A percentile compares a stretch with the other conserved stretches of the same genome.
Conservation (phyloP, 1,140 invertebrate genomes). For the Cyrtorhinus lividipennis region DNA sequence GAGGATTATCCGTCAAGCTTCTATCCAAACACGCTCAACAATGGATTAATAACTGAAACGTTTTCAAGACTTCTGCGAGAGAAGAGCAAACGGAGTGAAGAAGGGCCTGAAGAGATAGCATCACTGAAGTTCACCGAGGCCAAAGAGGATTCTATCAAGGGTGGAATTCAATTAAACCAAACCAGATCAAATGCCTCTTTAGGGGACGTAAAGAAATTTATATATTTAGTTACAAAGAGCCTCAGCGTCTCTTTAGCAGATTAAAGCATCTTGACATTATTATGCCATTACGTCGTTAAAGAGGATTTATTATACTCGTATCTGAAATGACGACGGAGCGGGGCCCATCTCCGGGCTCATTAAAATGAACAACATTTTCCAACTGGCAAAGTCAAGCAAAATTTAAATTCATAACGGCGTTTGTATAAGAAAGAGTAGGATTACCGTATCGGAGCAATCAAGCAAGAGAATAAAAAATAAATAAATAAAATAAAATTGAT, state of each 20-base stretch:
- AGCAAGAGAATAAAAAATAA: no score
- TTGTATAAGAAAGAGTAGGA: no score
- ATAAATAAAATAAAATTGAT: no score
- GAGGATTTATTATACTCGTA: not conserved
- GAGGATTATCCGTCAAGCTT: not conserved
- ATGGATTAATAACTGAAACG: not conserved
- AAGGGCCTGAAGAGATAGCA: not conserved
- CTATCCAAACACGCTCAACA: not conserved
- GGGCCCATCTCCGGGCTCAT: no score
- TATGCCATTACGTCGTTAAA: not conserved
- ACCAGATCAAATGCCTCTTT: slow-evolving; percentile 4
- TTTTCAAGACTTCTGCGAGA: not conserved
- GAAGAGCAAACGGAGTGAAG: not conserved
- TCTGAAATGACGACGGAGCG: no score
- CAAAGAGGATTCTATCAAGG: not conserved
- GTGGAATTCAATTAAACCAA: not conserved
- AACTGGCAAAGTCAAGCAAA: no score
- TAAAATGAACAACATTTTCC: no score
- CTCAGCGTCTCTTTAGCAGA: not conserved
- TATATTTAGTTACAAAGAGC: not conserved
- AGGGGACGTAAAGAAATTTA: not conserved
- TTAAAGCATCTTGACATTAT: not conserved
- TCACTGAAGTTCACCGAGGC: not conserved
- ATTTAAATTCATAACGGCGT: no score
- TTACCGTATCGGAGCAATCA: no score